A percentile compares a stretch with the other conserved stretches of the same genome.
phyloP scores from a whole-genome alignment of 1,140 invertebrate genomes.

The Probaryconus sp. region DNA sequence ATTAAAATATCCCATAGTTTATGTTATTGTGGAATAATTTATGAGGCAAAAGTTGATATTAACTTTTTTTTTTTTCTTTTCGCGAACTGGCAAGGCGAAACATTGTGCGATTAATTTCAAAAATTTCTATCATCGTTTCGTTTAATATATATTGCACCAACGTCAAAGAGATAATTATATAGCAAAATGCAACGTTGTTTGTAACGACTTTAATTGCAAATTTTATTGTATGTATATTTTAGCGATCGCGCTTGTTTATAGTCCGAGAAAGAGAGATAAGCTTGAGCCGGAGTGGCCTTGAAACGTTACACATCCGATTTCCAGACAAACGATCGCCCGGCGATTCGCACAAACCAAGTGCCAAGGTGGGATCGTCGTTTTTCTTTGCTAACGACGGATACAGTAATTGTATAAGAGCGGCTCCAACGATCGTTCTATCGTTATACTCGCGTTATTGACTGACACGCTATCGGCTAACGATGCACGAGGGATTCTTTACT shows the following conservation, averaged over 20 bases:
- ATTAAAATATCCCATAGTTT: too few relatives aligned
- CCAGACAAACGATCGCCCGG: slow-evolving; percentile 54
- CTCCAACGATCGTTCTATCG: slow-evolving; percentile 55
- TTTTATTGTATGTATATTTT: slow-evolving; percentile 58
- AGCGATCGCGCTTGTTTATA: slow-evolving; percentile 47
- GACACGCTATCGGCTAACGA: slow-evolving; percentile 59
- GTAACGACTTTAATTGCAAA: slow-evolving; percentile 57
- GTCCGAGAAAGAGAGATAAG: slow-evolving; percentile 47
- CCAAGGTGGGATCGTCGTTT: slow-evolving; percentile 56
- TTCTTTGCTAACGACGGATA: slow-evolving; percentile 55
- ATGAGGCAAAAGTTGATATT: too few relatives aligned
- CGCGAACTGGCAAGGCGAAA: too few relatives aligned
- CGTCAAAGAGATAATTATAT: slow-evolving; percentile 47
- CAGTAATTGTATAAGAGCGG: slow-evolving; percentile 60
- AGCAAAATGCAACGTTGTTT: slow-evolving; percentile 40
- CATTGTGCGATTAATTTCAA: slow-evolving; percentile 18
- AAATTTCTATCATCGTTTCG: slow-evolving; percentile 7
- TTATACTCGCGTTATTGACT: slow-evolving; percentile 59
- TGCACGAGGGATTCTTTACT: slow-evolving; percentile 57
- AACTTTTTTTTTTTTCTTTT: too few relatives aligned
- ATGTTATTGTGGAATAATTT: too few relatives aligned
- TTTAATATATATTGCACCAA: slow-evolving; percentile 25
- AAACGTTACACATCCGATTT: slow-evolving; percentile 57
- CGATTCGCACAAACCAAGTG: slow-evolving; percentile 55
- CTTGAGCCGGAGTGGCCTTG: slow-evolving; percentile 29